phyloP scores from a whole-genome alignment of 2,888 invertebrate species.

The Rhimphoctona megacephalus region DNA sequence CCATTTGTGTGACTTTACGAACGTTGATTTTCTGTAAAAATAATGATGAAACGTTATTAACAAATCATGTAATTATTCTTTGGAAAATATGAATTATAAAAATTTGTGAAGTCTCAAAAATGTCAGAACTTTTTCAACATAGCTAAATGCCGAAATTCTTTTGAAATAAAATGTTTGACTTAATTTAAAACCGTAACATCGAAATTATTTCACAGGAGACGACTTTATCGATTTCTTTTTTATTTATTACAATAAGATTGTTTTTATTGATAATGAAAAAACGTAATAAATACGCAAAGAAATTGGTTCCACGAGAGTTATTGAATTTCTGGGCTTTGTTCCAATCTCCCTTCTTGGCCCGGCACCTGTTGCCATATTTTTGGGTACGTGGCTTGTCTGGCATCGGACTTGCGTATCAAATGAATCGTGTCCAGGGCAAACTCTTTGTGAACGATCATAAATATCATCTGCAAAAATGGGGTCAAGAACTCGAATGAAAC shows the following conservation, averaged over 20 bases:
- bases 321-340: constrained; percentile 50
- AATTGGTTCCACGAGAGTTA: constrained; percentile 27
- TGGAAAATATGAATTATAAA: background rate
- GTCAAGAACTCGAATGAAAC: constrained; percentile 31
- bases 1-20: background rate
- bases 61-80: background rate
- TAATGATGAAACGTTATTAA: background rate
- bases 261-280: constrained; percentile 8
- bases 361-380: constrained; percentile 69
- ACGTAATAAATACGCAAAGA: constrained; percentile 8
- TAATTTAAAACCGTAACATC: background rate
- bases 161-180: background rate
- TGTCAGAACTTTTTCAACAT: background rate
- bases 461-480: constrained; percentile 76
- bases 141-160: background rate
- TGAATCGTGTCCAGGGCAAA: constrained; percentile 75
- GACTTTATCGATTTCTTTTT: background rate
- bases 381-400: constrained; percentile 73
- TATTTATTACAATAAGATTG: background rate
- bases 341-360: constrained; percentile 41
- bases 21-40: background rate
- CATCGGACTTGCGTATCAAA: constrained; percentile 73
- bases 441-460: constrained; percentile 78
- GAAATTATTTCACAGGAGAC: background rate
- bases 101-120: background rate